Percentiles rank a stretch among this genome's conserved stretches.
Conservation (phyloP, 2,797 vertebrate species). For the Darevskia mixta region DNA sequence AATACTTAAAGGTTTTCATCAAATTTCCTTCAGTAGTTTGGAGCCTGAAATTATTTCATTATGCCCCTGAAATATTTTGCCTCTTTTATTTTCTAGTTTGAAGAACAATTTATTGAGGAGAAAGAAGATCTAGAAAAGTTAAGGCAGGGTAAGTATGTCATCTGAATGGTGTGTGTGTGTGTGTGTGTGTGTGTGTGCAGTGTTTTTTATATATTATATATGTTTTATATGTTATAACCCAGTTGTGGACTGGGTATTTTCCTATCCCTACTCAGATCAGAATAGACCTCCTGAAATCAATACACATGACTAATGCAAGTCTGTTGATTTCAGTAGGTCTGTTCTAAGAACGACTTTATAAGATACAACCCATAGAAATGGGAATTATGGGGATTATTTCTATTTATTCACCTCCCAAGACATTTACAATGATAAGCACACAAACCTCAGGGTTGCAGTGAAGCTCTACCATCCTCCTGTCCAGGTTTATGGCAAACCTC, state of each 20-base stretch:
- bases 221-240: neutral
- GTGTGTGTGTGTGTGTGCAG: no score
- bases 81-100: constrained; percentile 80
- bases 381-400: neutral
- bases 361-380: neutral
- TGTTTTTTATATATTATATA: neutral
- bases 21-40: no score
- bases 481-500: no score
- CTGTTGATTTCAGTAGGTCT: neutral
- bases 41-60: neutral
- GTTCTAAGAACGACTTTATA: neutral
- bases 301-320: no score
- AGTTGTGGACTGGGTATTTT: neutral
- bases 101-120: constrained; percentile 82
- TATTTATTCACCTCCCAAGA: neutral
- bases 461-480: no score
- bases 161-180: no score
- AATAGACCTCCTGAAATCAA: no score
- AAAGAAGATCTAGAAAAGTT: constrained; percentile 83
- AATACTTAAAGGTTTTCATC: neutral
- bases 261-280: no score
- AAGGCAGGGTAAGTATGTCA: constrained; percentile 73
- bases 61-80: neutral
- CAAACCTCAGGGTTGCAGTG: neutral
- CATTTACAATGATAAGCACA: neutral